Percentiles rank a stretch among this genome's conserved stretches.
phyloP scores from a whole-genome alignment of 2,888 invertebrate species.

The Crepidodera aurea region DNA sequence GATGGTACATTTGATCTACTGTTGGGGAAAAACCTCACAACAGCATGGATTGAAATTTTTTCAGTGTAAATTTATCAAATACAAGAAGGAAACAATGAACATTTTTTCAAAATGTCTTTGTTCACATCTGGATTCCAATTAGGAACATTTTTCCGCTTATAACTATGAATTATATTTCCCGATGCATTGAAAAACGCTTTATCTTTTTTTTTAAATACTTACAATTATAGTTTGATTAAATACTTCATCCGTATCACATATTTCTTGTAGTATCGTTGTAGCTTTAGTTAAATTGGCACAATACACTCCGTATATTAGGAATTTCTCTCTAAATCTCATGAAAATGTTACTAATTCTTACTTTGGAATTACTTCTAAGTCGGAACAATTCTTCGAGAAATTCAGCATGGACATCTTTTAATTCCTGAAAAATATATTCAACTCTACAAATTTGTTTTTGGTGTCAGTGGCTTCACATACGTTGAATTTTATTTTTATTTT shows the following conservation, averaged over 20 bases:
- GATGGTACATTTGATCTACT: no score
- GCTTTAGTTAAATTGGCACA: conserved; percentile 93
- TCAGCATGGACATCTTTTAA: conserved; percentile 86
- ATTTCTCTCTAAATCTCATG: conserved; percentile 87
- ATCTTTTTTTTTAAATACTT: no score
- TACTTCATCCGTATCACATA: conserved; percentile 72
- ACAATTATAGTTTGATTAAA: conserved; percentile 76
- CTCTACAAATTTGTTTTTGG: conserved; percentile 1
- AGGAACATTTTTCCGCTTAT: no score
- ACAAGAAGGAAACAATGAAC: no score
- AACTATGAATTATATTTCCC: no score
- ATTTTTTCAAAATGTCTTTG: no score
- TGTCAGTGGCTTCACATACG: neutral
- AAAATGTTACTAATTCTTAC: conserved; percentile 82
- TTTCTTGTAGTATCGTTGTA: conserved; percentile 83
- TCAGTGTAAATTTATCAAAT: no score
- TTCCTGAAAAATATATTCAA: conserved; percentile 66
- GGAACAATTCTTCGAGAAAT: conserved; percentile 81
- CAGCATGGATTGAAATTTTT: no score
- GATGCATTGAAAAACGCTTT: no score
- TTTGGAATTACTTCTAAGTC: conserved; percentile 72
- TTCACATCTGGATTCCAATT: no score
- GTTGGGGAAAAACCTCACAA: no score
- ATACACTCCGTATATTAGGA: conserved; percentile 94
- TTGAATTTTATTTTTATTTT: no score